Conservation (phyloP, 2,797 vertebrate species). For the Propithecus perrieri region DNA sequence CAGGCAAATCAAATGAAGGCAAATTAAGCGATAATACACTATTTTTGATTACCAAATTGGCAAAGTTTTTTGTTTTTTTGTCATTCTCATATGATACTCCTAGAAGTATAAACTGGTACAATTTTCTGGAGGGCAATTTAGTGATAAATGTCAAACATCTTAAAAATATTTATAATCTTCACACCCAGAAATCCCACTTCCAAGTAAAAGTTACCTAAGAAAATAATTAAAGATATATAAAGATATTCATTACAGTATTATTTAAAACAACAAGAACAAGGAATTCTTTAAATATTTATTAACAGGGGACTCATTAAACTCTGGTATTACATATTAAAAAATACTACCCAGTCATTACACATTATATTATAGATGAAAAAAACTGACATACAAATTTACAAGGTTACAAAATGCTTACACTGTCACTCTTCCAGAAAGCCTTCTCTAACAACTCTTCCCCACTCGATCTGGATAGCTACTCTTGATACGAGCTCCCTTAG, state of each 20-base stretch:
- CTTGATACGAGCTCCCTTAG: neutral
- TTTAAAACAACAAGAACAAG: neutral
- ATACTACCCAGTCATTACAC: neutral
- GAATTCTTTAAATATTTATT: neutral
- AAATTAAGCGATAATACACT: slow-evolving; percentile 30
- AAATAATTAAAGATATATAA: slow-evolving; percentile 34
- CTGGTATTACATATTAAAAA: slow-evolving; percentile 33
- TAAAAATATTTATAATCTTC: slow-evolving; percentile 43
- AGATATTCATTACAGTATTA: neutral
- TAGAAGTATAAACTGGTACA: slow-evolving; percentile 34
- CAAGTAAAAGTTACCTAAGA: slow-evolving; percentile 52
- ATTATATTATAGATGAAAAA: neutral
- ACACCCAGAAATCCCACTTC: neutral
- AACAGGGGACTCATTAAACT: slow-evolving; percentile 29
- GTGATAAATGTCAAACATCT: neutral
- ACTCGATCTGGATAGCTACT: neutral
- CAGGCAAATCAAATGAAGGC: slow-evolving; percentile 1
- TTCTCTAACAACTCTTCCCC: neutral
- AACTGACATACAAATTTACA: slow-evolving; percentile 34
- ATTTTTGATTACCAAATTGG: slow-evolving; percentile 14
- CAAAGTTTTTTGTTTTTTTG: neutral
- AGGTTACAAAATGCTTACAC: neutral
- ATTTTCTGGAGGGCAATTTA: neutral
- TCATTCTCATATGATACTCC: neutral
- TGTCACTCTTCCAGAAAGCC: slow-evolving; percentile 7